Percentiles rank a stretch among this genome's conserved stretches.
Conservation (phyloP, 2,888 invertebrate genomes). For the Artemia sinica region DNA sequence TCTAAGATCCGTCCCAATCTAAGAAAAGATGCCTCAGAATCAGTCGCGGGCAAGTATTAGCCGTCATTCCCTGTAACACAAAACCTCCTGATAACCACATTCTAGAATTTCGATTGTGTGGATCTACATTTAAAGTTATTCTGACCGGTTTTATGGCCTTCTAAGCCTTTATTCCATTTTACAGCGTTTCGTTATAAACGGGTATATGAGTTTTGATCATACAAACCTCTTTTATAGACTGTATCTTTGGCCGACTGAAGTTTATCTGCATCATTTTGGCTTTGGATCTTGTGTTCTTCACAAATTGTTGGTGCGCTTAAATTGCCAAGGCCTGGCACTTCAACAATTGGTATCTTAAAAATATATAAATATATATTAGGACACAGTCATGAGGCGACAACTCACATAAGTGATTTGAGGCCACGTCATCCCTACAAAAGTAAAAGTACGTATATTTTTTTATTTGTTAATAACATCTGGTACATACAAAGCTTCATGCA, state of each 20-base stretch:
- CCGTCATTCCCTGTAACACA: too few species aligned
- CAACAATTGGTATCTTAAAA: constrained; percentile 57
- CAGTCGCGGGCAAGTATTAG: too few species aligned
- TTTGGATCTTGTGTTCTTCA: constrained; percentile 80
- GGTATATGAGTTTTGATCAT: constrained; percentile 55
- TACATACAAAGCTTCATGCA: too few species aligned
- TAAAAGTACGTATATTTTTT: too few species aligned
- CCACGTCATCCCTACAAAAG: too few species aligned
- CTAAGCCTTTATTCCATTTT: not conserved
- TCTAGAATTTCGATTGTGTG: not conserved
- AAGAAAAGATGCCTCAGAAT: too few species aligned
- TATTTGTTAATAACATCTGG: too few species aligned
- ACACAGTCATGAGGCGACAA: too few species aligned
- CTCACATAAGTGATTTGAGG: too few species aligned
- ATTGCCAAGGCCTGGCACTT: constrained; percentile 74
- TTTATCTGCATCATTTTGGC: constrained; percentile 92
- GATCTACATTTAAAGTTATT: not conserved
- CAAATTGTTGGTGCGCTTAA: constrained; percentile 66
- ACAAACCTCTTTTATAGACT: constrained; percentile 76
- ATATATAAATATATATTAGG: constrained; percentile 4
- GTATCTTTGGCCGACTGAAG: constrained; percentile 83
- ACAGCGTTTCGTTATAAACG: not conserved
- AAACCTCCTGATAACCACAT: too few species aligned
- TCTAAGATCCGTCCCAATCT: too few species aligned
- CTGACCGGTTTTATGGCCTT: not conserved